Conservation (phyloP, 2,888 invertebrate species). For the Lysandra coridon region DNA sequence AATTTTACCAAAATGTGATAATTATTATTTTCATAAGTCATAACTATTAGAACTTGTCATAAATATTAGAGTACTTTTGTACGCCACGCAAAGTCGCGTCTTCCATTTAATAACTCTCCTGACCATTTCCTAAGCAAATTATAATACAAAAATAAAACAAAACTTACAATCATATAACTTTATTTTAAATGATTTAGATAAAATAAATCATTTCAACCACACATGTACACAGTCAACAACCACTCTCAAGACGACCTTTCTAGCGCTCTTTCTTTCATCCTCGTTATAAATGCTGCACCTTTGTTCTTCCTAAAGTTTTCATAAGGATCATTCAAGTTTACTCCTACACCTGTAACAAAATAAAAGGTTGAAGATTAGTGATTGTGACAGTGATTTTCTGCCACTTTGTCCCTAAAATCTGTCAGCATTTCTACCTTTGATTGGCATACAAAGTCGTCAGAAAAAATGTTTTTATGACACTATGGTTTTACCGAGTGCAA, state of each 20-base stretch:
- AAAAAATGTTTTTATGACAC: too few species aligned
- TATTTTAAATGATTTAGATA: constrained; percentile 74
- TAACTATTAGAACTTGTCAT: too few species aligned
- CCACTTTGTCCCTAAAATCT: too few species aligned
- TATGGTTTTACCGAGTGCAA: too few species aligned
- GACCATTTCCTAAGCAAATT: background rate
- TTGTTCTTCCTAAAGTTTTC: constrained; percentile 98
- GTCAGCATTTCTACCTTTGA: too few species aligned
- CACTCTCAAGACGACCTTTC: constrained; percentile 80
- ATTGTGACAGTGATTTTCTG: too few species aligned
- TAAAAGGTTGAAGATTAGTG: background rate
- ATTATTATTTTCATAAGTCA: too few species aligned
- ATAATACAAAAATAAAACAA: constrained; percentile 10
- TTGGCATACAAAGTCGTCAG: too few species aligned
- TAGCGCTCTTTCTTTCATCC: constrained; percentile 95
- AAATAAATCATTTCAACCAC: constrained; percentile 74
- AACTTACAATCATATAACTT: constrained; percentile 55
- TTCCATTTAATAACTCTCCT: too few species aligned
- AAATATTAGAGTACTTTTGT: too few species aligned
- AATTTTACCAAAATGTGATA: too few species aligned
- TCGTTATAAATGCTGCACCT: constrained; percentile 95
- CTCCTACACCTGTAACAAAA: constrained; percentile 88
- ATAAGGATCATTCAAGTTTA: constrained; percentile 96
- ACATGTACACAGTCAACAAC: constrained; percentile 70
- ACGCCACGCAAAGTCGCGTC: too few species aligned